Evolutionary conservation across 1,140 invertebrate genomes (phyloP), one percentile per base, ranked within the genome.

Genomic region (Uloborus diversus): DNA sequence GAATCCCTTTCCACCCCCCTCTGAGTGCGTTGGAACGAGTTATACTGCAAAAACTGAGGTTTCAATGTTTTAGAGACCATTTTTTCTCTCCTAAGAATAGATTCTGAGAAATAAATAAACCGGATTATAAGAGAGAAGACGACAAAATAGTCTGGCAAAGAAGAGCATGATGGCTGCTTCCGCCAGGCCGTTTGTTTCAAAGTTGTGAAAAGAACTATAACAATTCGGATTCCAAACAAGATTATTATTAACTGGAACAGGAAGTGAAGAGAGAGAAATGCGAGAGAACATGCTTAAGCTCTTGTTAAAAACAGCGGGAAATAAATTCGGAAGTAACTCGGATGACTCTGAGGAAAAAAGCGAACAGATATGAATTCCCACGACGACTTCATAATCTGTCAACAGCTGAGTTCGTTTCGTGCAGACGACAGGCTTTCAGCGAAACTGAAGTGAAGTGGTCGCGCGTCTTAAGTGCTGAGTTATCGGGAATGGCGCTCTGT

Each of bases 211-310:
- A 42, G n/a, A 42, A 42, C 17, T 13, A 42, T 42, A 2, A 13
- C 9, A 32, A 30, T 30, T 51, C 42, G 9, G 65, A 53, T 14
- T 68, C 51, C 51, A 33, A 70, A 33, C 37, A 56, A 47, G 66
- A 70, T 70, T 70, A 70, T 56, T 35, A 56, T 57, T 70, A 70
- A 57, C 51, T 70, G 51, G 66, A 70, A 56, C 66, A 70, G 66
- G 66, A 70, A 70, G 66, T 33, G 59, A 30, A 32, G 33, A 66
- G 64, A 66, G n/a, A 47, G 64, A 66, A 23, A 66, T 66, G 30
- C 32, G 42, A 47, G 33, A 27, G 37, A 49, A 42, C 37, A 47
- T 49, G 28, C 37, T 42, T 42, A 42, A 42, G 37, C 64, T 27
- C 4, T 33, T 4, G 7, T 49, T 27, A 66, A 47, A 64, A 64